A percentile compares a stretch with the other conserved stretches of the same genome.
phyloP scores from a whole-genome alignment of 1,140 invertebrate species.

The Arctopsyche grandis region DNA sequence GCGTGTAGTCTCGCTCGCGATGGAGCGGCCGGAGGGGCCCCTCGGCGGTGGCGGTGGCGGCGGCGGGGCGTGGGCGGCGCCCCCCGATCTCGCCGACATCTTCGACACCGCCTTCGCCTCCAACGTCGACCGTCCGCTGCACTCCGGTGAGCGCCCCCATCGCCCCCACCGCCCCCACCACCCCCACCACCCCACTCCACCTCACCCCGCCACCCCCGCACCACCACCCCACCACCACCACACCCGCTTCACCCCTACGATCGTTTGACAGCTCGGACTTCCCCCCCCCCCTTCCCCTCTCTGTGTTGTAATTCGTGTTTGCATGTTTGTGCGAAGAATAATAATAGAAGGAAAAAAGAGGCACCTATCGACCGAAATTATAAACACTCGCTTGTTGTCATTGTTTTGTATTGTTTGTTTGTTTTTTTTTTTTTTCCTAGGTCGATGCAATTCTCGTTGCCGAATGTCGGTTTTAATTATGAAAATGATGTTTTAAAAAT shows the following conservation, averaged over 20 bases:
- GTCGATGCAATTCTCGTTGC: too few species aligned
- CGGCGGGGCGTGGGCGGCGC: conserved; percentile 54
- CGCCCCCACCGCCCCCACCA: background rate
- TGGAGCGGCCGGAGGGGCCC: conserved; percentile 4
- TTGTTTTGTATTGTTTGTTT: too few species aligned
- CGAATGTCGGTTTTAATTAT: too few species aligned
- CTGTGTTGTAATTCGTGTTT: too few species aligned
- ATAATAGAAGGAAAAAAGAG: too few species aligned
- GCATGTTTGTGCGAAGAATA: too few species aligned
- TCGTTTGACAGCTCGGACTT: background rate
- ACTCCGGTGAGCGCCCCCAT: conserved; percentile 43
- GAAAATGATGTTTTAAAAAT: too few species aligned
- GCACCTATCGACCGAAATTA: too few species aligned
- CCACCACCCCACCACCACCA: too few species aligned
- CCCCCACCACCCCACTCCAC: background rate
- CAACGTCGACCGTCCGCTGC: conserved; percentile 55
- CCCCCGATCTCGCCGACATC: conserved; percentile 63
- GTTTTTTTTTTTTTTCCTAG: too few species aligned
- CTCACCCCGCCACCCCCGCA: background rate
- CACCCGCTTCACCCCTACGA: background rate
- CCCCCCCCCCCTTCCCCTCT: background rate
- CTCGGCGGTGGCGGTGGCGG: conserved; percentile 1
- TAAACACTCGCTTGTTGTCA: too few species aligned
- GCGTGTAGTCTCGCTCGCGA: background rate
- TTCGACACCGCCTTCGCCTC: conserved; percentile 63